Percentiles rank a stretch among this genome's conserved stretches.
Evolutionary conservation across 2,888 invertebrate genomes (phyloP).

Genomic region (Agonopterix alstromeriana): DNA sequence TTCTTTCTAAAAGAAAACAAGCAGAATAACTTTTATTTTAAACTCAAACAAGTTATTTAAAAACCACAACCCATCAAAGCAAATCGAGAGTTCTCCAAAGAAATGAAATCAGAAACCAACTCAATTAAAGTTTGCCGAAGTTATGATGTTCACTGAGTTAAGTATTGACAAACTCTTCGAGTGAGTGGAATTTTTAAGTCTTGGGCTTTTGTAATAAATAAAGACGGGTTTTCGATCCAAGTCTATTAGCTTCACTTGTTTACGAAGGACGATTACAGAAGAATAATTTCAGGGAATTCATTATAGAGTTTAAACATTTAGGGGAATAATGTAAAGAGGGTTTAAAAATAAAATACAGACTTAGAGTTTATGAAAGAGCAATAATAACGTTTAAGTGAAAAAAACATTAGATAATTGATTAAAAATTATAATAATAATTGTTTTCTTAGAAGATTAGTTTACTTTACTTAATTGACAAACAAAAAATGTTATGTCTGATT

Average conservation of each 20-base stretch:
- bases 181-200: conserved; percentile 9
- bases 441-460: no score
- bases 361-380: no score
- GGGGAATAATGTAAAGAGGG: no score
- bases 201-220: conserved; percentile 30
- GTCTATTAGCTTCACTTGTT: conserved; percentile 41
- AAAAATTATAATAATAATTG: no score
- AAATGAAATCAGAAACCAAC: conserved; percentile 12
- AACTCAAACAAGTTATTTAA: not conserved
- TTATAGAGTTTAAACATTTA: no score
- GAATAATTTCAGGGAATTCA: no score
- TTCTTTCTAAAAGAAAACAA: no score
- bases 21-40: not conserved
- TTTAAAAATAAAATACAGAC: no score
- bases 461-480: no score
- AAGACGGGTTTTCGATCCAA: conserved; percentile 23
- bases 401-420: no score
- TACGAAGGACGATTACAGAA: conserved; percentile 10
- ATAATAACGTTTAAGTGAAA: no score
- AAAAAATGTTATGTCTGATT: no score
- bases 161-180: conserved; percentile 11
- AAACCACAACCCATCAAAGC: conserved; percentile 5
- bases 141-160: conserved; percentile 10
- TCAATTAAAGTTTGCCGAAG: conserved; percentile 23
- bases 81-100: conserved; percentile 8